Evolutionary conservation across 2,113 vertebrate species (phyloP).

Genomic region (Toxotes chatareus): DNA sequence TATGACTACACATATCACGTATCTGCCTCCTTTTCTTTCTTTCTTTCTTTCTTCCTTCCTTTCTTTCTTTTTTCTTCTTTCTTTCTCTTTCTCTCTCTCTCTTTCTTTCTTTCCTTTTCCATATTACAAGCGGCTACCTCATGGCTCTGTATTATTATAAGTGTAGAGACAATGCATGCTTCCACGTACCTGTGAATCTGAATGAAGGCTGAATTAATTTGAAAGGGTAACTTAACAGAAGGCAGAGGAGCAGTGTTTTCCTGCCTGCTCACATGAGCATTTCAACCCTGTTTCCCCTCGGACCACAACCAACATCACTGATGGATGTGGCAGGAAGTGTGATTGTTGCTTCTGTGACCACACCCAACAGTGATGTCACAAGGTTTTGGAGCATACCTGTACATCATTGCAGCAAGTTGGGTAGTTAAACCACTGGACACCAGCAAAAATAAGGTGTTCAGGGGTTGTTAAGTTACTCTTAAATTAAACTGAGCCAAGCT

Average conservation of each 20-base stretch:
- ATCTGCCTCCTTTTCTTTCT: neutral
- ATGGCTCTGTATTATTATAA: neutral
- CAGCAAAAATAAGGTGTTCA: neutral
- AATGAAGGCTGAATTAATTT: too few species aligned
- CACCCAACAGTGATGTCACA: neutral
- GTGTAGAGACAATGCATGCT: too few species aligned
- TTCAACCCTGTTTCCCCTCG: too few species aligned
- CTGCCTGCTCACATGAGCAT: too few species aligned
- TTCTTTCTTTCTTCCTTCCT: neutral
- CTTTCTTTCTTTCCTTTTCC: neutral
- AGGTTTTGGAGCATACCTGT: neutral
- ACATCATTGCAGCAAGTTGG: neutral
- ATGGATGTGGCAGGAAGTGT: neutral
- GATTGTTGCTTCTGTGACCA: neutral
- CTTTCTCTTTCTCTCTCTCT: too few species aligned
- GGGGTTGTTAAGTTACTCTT: neutral
- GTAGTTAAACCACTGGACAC: too few species aligned
- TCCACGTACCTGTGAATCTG: too few species aligned
- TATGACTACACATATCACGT: conserved; percentile 27
- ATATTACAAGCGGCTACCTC: neutral
- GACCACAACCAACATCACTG: neutral
- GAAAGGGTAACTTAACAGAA: too few species aligned
- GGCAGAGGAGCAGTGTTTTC: too few species aligned
- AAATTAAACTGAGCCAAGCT: neutral
- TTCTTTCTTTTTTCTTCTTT: neutral